Evolutionary conservation across 2,797 vertebrate genomes (phyloP), one percentile per base, ranked within the genome.

Genomic region (Cossypha caffra): DNA sequence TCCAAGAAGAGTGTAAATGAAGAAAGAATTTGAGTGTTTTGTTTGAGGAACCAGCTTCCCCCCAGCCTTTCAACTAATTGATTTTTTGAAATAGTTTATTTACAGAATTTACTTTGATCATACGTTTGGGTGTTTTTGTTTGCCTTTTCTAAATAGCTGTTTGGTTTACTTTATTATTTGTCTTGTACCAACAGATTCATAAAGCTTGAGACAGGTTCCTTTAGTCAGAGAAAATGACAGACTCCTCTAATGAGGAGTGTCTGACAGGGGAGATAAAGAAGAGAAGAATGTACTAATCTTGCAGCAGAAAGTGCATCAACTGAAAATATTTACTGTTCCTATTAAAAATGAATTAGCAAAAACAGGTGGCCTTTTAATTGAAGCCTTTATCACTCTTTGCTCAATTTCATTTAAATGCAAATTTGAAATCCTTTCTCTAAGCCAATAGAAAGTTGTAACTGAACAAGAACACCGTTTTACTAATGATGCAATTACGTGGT

Each of bases 321-420:
- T 85, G 82, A 96, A 98, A 97, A 98, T 98, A 97, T 98, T 98
- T 97, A 98, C 96, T 95, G 84, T 98, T 97, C 95, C 93, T 97
- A 97, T 98, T 98, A 98, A 98, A 98, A 97, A 98, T 97, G 85
- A 98, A 97, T 98, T 98, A 98, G 95, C 88, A 73, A 88, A 97
- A 97, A 95, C 91, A 97, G 96, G 95, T 96, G 97, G 82, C 55
- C 83, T 97, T 98, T 98, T 98, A 98, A 97, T 96, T 97, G 96
- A 97, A 98, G 95, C 91, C 87, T 97, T 97, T 98, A 97, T 98
- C 96, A 97, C 88, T 96, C 95, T 97, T 95, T 76, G 79, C 66
- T 96, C 91, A 91, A 97, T 97, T 93, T 77, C 81, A 97, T 98
- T 98, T 97, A 98, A 97, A 98, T 98, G 97, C 94, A 98, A 98